phyloP scores from a whole-genome alignment of 1,140 invertebrate species.

The Zaprionus ornatus region DNA sequence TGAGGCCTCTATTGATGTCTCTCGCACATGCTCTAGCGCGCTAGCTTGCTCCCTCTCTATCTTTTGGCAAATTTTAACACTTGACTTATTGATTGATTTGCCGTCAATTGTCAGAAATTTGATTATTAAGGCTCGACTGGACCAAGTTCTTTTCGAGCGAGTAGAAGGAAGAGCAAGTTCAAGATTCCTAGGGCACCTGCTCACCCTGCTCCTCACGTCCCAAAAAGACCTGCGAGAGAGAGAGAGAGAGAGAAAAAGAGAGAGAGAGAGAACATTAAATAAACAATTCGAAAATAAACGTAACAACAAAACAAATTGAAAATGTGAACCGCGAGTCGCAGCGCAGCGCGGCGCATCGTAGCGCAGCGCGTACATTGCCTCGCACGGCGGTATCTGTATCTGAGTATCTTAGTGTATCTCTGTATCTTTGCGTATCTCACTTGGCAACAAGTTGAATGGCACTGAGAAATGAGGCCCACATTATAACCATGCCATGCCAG shows the following conservation, averaged over 20 bases:
- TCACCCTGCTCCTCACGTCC: neutral
- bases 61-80: conserved; percentile 54
- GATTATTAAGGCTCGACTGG: conserved; percentile 63
- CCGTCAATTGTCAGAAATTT: conserved; percentile 64
- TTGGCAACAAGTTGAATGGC: conserved; percentile 74
- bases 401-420: conserved; percentile 31
- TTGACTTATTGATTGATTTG: conserved; percentile 75
- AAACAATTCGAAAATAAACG: conserved; percentile 77
- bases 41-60: neutral
- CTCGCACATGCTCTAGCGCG: conserved; percentile 14
- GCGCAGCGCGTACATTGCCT: conserved; percentile 26
- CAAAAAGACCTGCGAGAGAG: conserved; percentile 8
- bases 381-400: conserved; percentile 19
- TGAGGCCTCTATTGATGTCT: conserved; percentile 18
- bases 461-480: conserved; percentile 18
- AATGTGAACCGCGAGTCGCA: conserved; percentile 30
- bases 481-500: conserved; percentile 13
- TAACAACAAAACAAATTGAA: conserved; percentile 65
- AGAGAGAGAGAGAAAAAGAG: conserved; percentile 7
- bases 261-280: conserved; percentile 60
- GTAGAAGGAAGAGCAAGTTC: neutral
- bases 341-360: neutral
- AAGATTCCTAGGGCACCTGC: neutral
- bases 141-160: conserved; percentile 30
- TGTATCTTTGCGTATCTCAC: conserved; percentile 52